Percentiles rank a stretch among this genome's conserved stretches.
phyloP scores from a whole-genome alignment of 2,888 invertebrate genomes.

The Gerosis bhagava region DNA sequence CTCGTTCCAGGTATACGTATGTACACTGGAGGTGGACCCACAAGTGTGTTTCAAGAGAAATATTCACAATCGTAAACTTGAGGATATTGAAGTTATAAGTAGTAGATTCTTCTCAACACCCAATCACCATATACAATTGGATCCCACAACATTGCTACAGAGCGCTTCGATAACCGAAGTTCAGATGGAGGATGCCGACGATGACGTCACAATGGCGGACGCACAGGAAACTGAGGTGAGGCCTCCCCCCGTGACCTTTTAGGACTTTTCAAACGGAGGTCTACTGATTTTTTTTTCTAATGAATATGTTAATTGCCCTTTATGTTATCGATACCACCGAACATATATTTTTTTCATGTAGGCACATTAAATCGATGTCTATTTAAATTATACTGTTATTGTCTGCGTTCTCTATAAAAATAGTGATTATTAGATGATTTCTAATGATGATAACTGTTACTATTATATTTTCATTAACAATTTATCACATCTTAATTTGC shows the following conservation, averaged over 20 bases:
- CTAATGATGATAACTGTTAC: too few relatives aligned
- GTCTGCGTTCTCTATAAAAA: too few relatives aligned
- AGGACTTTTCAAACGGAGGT: constrained; percentile 12
- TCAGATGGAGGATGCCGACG: constrained; percentile 90
- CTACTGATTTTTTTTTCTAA: too few relatives aligned
- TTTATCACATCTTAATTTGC: too few relatives aligned
- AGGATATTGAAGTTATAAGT: constrained; percentile 89
- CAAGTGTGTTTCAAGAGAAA: constrained; percentile 91
- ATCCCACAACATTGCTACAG: constrained; percentile 92
- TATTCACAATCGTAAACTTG: constrained; percentile 89
- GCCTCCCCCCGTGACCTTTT: constrained; percentile 17
- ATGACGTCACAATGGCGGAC: constrained; percentile 66
- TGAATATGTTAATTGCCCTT: too few relatives aligned
- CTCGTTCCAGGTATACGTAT: constrained; percentile 96
- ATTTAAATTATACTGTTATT: too few relatives aligned
- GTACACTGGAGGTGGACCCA: constrained; percentile 92
- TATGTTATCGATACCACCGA: too few relatives aligned
- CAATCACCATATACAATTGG: constrained; percentile 89
- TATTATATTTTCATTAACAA: too few relatives aligned
- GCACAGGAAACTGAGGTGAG: constrained; percentile 75
- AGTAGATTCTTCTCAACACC: constrained; percentile 91
- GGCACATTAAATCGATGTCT: too few relatives aligned
- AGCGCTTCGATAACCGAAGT: constrained; percentile 92
- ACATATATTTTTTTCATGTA: too few relatives aligned
- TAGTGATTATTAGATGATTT: too few relatives aligned